Percentiles rank a stretch among this genome's conserved stretches.
Conservation (phyloP, 2,888 invertebrate genomes). For the Microctonus brassicae region DNA sequence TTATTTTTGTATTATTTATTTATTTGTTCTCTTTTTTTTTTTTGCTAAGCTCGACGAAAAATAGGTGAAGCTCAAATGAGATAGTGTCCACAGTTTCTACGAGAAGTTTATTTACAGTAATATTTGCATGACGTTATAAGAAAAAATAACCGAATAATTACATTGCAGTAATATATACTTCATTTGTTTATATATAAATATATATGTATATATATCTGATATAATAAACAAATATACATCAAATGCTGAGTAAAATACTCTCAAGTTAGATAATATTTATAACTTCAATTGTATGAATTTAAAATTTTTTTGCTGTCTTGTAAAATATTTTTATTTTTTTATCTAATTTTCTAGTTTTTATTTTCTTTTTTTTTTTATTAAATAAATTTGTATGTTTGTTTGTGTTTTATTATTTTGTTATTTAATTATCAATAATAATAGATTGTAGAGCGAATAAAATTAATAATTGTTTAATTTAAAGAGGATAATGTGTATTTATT, state of each 20-base stretch:
- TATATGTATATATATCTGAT: too few relatives aligned
- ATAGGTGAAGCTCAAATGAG: background rate
- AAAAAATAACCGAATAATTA: background rate
- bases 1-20: constrained; percentile 6
- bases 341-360: too few relatives aligned
- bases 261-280: too few relatives aligned
- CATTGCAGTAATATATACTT: background rate
- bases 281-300: background rate
- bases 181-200: too few relatives aligned
- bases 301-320: background rate
- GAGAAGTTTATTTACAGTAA: background rate
- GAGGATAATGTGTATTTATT: too few relatives aligned
- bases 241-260: background rate
- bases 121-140: background rate
- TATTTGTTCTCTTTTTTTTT: background rate
- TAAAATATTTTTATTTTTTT: too few relatives aligned
- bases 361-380: background rate
- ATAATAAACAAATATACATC: background rate
- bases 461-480: too few relatives aligned
- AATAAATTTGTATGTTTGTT: too few relatives aligned
- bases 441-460: too few relatives aligned
- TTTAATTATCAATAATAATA: too few relatives aligned
- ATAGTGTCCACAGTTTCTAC: background rate
- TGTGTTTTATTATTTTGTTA: too few relatives aligned
- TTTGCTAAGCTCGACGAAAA: background rate